These are phyloP conservation scores for Zaprionus kolodkinae DNA, from an alignment of 1,140 invertebrate species.

Conservation along the genomic window DNA sequence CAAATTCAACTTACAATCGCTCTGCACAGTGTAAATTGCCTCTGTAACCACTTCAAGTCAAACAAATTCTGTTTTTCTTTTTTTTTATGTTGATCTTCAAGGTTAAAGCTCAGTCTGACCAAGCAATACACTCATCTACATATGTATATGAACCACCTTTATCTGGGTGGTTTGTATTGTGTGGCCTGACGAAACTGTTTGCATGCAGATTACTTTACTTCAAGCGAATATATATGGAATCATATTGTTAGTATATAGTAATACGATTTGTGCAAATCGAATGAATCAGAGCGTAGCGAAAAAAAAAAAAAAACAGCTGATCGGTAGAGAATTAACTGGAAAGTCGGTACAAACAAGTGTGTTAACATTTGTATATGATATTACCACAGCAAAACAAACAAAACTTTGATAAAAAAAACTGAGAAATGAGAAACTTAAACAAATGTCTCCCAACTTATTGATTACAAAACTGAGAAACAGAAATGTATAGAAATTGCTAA, in stretches of 20 bases:
- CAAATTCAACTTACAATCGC: no score
- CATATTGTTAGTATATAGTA: background rate
- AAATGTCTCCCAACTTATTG: no score
- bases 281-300: slow-evolving; percentile 37
- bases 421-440: no score
- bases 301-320: slow-evolving; percentile 23
- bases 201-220: slow-evolving; percentile 22
- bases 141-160: slow-evolving; percentile 8
- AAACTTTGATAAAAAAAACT: background rate
- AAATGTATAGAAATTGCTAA: background rate
- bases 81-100: slow-evolving; percentile 31
- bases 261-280: slow-evolving; percentile 20
- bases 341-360: background rate
- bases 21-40: slow-evolving; percentile 22
- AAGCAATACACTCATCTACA: slow-evolving; percentile 1
- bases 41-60: slow-evolving; percentile 16
- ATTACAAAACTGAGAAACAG: background rate
- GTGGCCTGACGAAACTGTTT: slow-evolving; percentile 12
- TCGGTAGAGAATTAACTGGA: slow-evolving; percentile 15
- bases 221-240: slow-evolving; percentile 16
- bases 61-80: slow-evolving; percentile 23
- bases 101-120: slow-evolving; percentile 38
- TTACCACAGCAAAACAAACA: slow-evolving; percentile 4
- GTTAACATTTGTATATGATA: background rate
- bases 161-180: slow-evolving; percentile 3